Conservation (phyloP, 2,888 invertebrate genomes). For the Vannuccia rotundouncinata region DNA sequence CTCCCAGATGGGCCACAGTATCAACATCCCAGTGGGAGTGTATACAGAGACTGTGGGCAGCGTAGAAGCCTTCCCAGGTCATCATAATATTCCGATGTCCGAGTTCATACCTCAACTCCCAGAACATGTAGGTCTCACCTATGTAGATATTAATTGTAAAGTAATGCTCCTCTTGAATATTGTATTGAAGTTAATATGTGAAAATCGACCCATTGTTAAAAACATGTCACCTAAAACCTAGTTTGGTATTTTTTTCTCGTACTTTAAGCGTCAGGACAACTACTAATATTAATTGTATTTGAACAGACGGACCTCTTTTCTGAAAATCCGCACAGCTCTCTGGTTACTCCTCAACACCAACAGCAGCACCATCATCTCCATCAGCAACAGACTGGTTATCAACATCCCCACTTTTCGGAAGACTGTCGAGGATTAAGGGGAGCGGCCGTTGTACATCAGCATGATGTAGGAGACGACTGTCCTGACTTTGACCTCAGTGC, state of each 20-base stretch:
- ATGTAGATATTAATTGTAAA: no score
- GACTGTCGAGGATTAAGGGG: neutral
- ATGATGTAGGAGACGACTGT: no score
- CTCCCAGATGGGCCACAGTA: neutral
- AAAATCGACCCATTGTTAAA: no score
- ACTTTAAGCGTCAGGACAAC: no score
- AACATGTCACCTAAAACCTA: no score
- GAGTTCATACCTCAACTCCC: neutral
- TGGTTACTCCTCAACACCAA: no score
- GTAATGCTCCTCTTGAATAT: no score
- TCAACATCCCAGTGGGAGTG: neutral
- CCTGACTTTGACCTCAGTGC: constrained; percentile 48
- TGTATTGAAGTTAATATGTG: no score
- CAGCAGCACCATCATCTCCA: neutral
- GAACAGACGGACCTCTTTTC: neutral
- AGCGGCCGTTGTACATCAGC: neutral
- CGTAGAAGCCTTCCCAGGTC: neutral
- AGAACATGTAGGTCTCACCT: neutral
- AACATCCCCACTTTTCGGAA: neutral
- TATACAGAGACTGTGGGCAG: neutral
- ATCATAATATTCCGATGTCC: neutral
- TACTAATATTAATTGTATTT: no score
- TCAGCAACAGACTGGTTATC: neutral
- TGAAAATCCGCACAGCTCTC: neutral
- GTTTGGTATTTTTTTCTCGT: no score